These are phyloP conservation scores for Ctenodactylus gundi DNA, from an alignment of 2,113 vertebrate species.

Conservation along the genomic window DNA sequence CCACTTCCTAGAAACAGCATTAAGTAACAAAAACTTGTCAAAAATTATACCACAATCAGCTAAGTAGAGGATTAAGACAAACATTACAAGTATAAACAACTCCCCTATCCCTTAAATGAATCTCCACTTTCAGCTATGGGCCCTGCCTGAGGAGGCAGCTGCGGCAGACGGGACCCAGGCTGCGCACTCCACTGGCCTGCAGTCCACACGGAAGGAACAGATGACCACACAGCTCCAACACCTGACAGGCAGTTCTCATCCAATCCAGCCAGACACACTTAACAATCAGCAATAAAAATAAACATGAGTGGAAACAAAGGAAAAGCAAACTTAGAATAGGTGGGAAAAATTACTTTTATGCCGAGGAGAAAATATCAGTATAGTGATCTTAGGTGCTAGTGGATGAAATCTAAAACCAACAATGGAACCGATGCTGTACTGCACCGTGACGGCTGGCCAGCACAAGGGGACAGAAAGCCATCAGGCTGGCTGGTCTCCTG, in stretches of 20 bases:
- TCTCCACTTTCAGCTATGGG: neutral
- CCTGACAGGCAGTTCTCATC: fast-evolving
- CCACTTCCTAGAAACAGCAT: neutral
- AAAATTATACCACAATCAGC: neutral
- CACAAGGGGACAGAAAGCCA: too few relatives aligned
- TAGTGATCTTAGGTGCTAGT: neutral
- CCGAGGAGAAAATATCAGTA: neutral
- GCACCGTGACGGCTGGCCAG: too few relatives aligned
- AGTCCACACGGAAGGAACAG: neutral
- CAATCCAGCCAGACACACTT: fast-evolving
- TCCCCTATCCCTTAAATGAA: too few relatives aligned
- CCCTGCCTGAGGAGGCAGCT: fast-evolving
- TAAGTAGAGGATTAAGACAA: fast-evolving
- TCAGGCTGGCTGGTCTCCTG: fast-evolving
- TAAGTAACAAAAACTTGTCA: neutral
- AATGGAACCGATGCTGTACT: neutral
- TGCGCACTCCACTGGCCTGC: neutral
- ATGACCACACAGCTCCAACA: fast-evolving
- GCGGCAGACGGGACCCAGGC: fast-evolving
- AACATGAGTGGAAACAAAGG: neutral
- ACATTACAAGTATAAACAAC: neutral
- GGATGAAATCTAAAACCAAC: neutral
- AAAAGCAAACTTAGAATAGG: neutral
- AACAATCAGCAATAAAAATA: neutral
- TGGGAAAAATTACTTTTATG: neutral